Evolutionary conservation across 1,140 invertebrate genomes (phyloP).

Genomic region (Saccostrea echinata): DNA sequence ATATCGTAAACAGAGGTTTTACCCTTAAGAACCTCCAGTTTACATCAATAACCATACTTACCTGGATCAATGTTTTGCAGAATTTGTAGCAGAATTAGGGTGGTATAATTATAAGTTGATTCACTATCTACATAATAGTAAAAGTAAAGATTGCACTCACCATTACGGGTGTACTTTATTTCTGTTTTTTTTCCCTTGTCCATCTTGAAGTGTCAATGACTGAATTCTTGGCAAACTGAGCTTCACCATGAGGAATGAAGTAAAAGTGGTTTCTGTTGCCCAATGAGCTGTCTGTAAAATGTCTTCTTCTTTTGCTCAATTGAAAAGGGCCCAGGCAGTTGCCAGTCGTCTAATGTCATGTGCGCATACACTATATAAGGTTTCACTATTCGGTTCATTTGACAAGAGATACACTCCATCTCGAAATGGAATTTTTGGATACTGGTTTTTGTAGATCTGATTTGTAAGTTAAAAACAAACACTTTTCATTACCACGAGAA

Average conservation of each 20-base stretch:
- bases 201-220: not conserved
- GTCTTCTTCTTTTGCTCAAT: not conserved
- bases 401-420: slow-evolving; percentile 39
- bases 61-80: no score
- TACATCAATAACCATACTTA: no score
- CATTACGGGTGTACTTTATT: not conserved
- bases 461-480: no score
- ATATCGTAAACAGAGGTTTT: no score
- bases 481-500: no score
- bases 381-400: not conserved
- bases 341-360: slow-evolving; percentile 34
- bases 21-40: no score
- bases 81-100: no score
- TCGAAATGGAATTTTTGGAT: no score
- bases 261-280: not conserved
- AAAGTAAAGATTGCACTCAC: not conserved
- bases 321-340: slow-evolving; percentile 16
- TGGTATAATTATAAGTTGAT: not conserved
- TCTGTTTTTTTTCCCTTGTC: not conserved
- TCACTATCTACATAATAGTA: not conserved
- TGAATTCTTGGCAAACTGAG: slow-evolving; percentile 2
- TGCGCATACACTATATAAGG: not conserved
- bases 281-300: not conserved
- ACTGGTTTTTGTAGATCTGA: no score
- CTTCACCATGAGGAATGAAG: not conserved